Evolutionary conservation across 2,797 vertebrate species (phyloP), one percentile per base, ranked within the genome.

Genomic region (Amblyopsis hoosieri): DNA sequence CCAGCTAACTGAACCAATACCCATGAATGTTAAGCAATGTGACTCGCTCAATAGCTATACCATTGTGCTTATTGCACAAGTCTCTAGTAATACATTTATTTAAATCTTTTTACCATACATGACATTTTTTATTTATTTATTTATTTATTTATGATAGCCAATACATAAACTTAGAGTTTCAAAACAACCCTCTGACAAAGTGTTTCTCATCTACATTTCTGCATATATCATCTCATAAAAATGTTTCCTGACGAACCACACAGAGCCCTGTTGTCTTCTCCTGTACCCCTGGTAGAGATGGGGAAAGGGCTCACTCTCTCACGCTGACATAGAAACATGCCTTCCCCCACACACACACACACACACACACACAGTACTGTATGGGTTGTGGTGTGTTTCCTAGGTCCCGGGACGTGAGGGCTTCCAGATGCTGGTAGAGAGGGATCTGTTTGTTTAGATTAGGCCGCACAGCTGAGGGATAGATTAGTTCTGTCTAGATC

Each of bases 391-490:
- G 79, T 75, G 86, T 64, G 90, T 86, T 91, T 86, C 89, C 88
- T 92, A 86, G 84, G 91, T 92, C 86, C 85, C 84, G 80, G 76
- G 92, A 90, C 85, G 90, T 94, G 95, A 97, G 93, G 92, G 90
- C 89, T 96, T 97, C 95, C 95, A 96, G 96, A 95, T 95, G 94
- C 93, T 92, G 88, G 90, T 93, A 90, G 90, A 62, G 72, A 91
- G 86, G 88, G 91, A 94, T 95, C 89, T 87, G 78, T 95, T 93
- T 97, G 95, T 97, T 98, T 97, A 93, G 94, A 93, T 96, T 96
- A 92, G 89, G 76, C 87, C 80, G 91, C 91, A 92, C 94, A 96
- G 93, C 94, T 94, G 95, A 98, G 95, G 93, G 91, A 81, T 94
- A 94, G 94, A 97, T 97, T 94, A 96, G 92, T 93, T 90, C 91